Base-by-base conservation (phyloP, 2,113 vertebrate species). In the Chloebia gouldiae region DNA sequence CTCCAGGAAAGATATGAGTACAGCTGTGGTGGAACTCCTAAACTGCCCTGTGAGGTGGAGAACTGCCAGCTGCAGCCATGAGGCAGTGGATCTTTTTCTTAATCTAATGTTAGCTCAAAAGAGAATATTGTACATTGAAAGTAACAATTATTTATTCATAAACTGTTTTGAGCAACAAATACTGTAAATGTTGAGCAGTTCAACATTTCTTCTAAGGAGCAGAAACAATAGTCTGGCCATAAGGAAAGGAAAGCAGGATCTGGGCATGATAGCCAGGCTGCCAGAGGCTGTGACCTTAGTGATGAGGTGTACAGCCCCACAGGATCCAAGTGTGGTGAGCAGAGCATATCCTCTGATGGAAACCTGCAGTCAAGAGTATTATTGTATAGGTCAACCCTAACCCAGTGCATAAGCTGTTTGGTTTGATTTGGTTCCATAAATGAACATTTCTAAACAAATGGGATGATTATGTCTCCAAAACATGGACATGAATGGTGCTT, bases 1-100 rank as follows among this genome's bases (percentile, higher is more conserved):
- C 73, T 59, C 2, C 42, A 65, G 45, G 50, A 66, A 45, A 66
- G 39, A 44, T 50, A 4, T 50, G 25, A 40, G 24, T 23, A 47
- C 39, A 63, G 7, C 68, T 24, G 10, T 9, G 39, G 6, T 33
- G 39, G 9, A 77, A 4, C 12, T 66, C 40, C 22, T 28, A 22
- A 11, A 53, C 69, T 61, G 15, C 30, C 21, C 19, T 28, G 6
- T 33, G 57, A 37, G n/a, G 15, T 44, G 30, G 61, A 79, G 49
- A 80, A 15, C 64, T 64, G 20, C 30, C 44, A 64, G 13, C 25
- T 45, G 33, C 59, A 64, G 25, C 59, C 6, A 0, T 0, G 1
- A 60, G 44, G 50, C 1, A 1, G 20, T 28, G 23, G 35, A 33
- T 80, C 45, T 51, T 77, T 53, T 61, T 49, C 42, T 72, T 76